These are phyloP conservation scores for Pangasius larnaudii DNA, from an alignment of 2,797 vertebrate species.

Conservation along the genomic window DNA sequence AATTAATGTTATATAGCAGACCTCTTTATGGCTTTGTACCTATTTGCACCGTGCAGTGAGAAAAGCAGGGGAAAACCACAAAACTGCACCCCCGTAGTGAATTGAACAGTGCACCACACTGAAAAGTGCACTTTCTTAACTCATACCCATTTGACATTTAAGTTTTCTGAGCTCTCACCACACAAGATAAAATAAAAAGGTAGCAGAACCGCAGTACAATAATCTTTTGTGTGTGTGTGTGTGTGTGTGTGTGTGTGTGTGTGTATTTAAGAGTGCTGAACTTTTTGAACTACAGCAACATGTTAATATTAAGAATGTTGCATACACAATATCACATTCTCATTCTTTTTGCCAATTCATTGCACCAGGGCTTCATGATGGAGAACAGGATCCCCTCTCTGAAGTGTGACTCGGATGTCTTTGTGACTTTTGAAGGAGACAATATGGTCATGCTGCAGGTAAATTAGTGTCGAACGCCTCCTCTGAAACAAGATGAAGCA, in stretches of 20 bases:
- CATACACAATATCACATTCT: not conserved
- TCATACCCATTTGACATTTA: slow-evolving; percentile 19
- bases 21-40: not conserved
- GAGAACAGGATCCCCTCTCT: slow-evolving; percentile 70
- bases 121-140: not conserved
- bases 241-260: not conserved
- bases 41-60: not conserved
- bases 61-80: slow-evolving; percentile 47
- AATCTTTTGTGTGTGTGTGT: not conserved
- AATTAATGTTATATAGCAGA: too few relatives aligned
- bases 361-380: slow-evolving; percentile 71
- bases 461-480: slow-evolving; percentile 13
- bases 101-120: not conserved
- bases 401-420: slow-evolving; percentile 71
- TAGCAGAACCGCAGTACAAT: not conserved
- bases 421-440: slow-evolving; percentile 76
- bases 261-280: not conserved
- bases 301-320: not conserved
- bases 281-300: not conserved
- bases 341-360: slow-evolving; percentile 1
- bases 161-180: slow-evolving; percentile 7
- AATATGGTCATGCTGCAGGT: slow-evolving; percentile 75
- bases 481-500: not conserved
- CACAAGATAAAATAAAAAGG: slow-evolving; percentile 15
- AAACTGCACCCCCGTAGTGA: slow-evolving; percentile 27